Base-by-base conservation (phyloP, 2,113 vertebrate genomes). In the Pseudopodoces humilis region DNA sequence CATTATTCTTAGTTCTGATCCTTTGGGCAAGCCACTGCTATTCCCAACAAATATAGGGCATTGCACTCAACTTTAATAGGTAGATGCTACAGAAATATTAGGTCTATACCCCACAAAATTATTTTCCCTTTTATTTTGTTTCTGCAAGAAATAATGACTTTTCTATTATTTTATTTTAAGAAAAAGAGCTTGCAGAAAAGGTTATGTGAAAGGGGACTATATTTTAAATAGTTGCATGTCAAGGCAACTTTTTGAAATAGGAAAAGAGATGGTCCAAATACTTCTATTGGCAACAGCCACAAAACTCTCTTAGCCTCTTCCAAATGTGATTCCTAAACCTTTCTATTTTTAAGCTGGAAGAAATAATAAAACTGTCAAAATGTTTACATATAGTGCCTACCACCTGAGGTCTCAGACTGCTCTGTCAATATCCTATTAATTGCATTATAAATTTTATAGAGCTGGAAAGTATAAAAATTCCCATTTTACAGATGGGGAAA, bases 381-480 rank as follows among this genome's bases (percentile, higher is more conserved):
- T 96, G 72, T 97, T 96, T 96, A 95, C 93, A 78, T 94, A 78
- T 64, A 95, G 58, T 78, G 68, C 76, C 72, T 94, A 86, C 64
- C 85, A 94, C 93, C 88, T 97, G 94, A 96, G 88, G 85, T 95
- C 92, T 94, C 83, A 81, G 58, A 68, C 71, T 90, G 80, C 72
- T 94, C 93, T 96, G 88, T 92, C 94, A 97, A 96, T 97, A 96
- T 70, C 71, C 83, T 90, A 94, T 94, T 96, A 97, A 97, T 97
- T 96, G 91, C 76, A 90, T 95, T 95, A 96, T 94, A 95, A 96
- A 96, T 96, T 96, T 92, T 93, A 94, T 92, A 94, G 88, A 92
- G 92, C 64, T 86, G 64, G 60, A 91, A 96, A 96, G 88, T 95
- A 94, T 82, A 95, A 96, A 92, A 96, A 95, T 89, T 90, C 94